Percentiles rank a stretch among this genome's conserved stretches.
Conservation (phyloP, 2,888 invertebrate species). For the Agriopis leucophaearia region DNA sequence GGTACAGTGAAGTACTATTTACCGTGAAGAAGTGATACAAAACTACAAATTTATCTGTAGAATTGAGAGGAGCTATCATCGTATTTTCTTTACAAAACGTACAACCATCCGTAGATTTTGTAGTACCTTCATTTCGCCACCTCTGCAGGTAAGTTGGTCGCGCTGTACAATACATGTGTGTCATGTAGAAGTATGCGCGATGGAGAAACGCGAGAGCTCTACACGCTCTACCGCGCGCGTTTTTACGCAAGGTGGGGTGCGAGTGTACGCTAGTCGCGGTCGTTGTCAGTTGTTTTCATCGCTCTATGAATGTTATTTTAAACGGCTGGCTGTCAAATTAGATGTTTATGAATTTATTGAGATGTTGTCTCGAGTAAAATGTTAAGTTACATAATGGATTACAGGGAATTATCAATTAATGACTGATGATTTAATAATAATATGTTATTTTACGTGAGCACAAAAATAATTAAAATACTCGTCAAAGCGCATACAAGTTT, state of each 20-base stretch:
- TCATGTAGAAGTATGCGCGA: constrained; percentile 78
- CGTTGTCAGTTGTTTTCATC: constrained; percentile 33
- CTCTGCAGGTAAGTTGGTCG: not conserved
- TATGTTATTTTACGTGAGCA: no score
- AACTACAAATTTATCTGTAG: not conserved
- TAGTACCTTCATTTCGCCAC: constrained; percentile 1
- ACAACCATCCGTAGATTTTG: not conserved
- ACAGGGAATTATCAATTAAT: no score
- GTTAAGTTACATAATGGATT: no score
- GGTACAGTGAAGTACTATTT: constrained; percentile 21
- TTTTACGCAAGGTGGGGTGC: constrained; percentile 60
- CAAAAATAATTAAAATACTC: no score
- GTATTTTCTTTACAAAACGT: not conserved
- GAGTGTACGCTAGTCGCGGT: constrained; percentile 45
- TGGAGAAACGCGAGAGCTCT: constrained; percentile 81
- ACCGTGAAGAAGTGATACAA: constrained; percentile 59
- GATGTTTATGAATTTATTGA: no score
- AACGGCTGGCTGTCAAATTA: no score
- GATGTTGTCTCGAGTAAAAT: no score
- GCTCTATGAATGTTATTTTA: no score
- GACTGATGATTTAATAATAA: no score
- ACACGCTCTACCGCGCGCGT: constrained; percentile 72
- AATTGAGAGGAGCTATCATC: not conserved
- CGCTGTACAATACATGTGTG: constrained; percentile 68
- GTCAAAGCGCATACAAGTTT: no score